Base-by-base conservation (phyloP, 1,140 invertebrate species). In the Drosophila busckii region DNA sequence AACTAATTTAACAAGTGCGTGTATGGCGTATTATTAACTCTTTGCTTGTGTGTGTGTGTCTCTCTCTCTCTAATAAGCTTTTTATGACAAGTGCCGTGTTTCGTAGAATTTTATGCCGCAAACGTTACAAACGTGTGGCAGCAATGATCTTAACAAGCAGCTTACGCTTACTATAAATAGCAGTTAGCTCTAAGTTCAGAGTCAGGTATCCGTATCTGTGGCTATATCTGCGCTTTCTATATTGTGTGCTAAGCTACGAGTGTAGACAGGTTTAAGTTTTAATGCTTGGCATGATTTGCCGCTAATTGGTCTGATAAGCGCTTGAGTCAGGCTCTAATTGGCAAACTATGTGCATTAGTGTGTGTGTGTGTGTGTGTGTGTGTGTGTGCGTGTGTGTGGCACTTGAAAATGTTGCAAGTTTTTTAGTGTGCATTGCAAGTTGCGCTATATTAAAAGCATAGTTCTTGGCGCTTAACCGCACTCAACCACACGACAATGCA, bases 401-500 rank as follows among this genome's bases (percentile, higher is more conserved):
- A 70, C 48, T 58, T 56, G 38, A 48, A 61, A 60, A 60, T 40
- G 41, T 10, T 48, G 32, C 29, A 65, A 70, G 60, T 55, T 59
- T 49, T 45, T 16, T n/a, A 10, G n/a, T 16, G 15, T 34, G 29
- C 22, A 23, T 9, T 31, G 25, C 38, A 49, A 60, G 48, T 55
- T 65, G 55, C 50, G 38, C 25, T 48, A 55, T 56, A 76, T 70
- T 65, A 75, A 65, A 70, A 76, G 70, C 60, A 58, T 76, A 70
- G 45, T 76, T 76, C 46, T 76, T 28, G 70, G 70, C 59, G 49
- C n/a, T n/a, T n/a, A n/a, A n/a, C n/a, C n/a, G n/a, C n/a, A 76
- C 50, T 69, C 55, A 70, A 68, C 70, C 70, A 54, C 70, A 76
- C 65, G 70, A 76, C 65, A 76, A 70, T 70, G 70, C 70, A 76